Base-by-base conservation (phyloP, 2,113 vertebrate genomes). In the Clarias gariepinus region DNA sequence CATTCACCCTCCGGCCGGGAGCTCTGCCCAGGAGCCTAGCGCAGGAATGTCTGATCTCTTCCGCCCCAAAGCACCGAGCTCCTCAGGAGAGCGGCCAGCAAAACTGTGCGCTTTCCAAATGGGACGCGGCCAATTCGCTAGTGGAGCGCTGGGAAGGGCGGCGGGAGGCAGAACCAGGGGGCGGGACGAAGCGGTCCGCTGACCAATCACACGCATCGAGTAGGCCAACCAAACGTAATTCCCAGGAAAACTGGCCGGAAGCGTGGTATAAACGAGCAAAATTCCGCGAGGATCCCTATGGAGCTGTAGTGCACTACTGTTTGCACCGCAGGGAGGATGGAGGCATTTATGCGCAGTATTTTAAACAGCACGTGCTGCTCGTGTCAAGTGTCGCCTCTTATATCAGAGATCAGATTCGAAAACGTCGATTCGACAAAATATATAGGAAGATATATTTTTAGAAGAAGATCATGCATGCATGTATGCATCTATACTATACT, bases 1-100 rank as follows among this genome's bases (percentile, higher is more conserved):
- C 97, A 97, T 98, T 92, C 96, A 96, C 94, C 90, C 89, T 91
- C 88, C 88, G 84, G 69, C 87, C 83, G 84, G 77, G 90, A 92
- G 92, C 92, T 93, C 92, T 69, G 87, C 88, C 82, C 87, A 84
- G 92, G 92, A 93, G 91, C 91, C 84, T 84, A 83, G 87, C 81
- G 91, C 87, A 90, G 91, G 80, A 90, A 90, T 88, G 60, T 84
- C 73, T 64, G 89, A 23, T 64, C 85, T 71, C 41, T 64, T 88
- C 78, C 57, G 57, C 57, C 78, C 57, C 30, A 25, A 25, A 25
- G 25, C 78, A 21, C 57, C 3, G 57, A 81, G 9, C 30, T 36
- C 30, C 30, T 36, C 18, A 23, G 19, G 19, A 81, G 9, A 61
- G 57, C 55, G 57, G 18, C 11, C 55, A 60, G 30, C 18, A 19